phyloP scores from a whole-genome alignment of 2,888 invertebrate species.

The Venusia cambrica region DNA sequence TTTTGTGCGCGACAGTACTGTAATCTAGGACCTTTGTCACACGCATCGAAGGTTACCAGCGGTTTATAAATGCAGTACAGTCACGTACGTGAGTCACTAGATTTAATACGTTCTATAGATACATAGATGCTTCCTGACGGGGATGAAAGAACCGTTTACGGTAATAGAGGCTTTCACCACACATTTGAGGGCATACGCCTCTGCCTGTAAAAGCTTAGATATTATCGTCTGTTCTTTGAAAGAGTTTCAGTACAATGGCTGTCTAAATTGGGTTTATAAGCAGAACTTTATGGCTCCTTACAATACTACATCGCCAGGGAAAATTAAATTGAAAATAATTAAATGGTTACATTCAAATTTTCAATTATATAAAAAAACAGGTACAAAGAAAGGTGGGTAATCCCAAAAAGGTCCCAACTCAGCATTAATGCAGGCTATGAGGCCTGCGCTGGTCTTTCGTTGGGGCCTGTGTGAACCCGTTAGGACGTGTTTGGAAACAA shows the following conservation, averaged over 20 bases:
- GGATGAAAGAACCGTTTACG: slow-evolving; percentile 26
- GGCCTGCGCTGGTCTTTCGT: no score
- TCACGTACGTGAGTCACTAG: slow-evolving; percentile 58
- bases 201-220: slow-evolving; percentile 16
- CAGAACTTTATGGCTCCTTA: slow-evolving; percentile 6
- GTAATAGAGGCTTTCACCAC: slow-evolving; percentile 27
- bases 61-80: slow-evolving; percentile 50
- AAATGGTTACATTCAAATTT: no score
- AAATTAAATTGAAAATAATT: no score
- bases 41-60: slow-evolving; percentile 48
- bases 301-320: no score
- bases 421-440: no score
- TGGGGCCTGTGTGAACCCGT: no score
- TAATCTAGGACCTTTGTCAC: slow-evolving; percentile 47
- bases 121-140: slow-evolving; percentile 27
- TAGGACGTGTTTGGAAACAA: no score
- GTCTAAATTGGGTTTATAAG: slow-evolving; percentile 8
- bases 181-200: slow-evolving; percentile 22
- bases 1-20: slow-evolving; percentile 54
- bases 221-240: slow-evolving; percentile 13
- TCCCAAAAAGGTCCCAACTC: no score
- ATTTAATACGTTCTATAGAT: slow-evolving; percentile 24
- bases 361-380: no score
- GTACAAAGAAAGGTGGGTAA: no score
- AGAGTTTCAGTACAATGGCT: slow-evolving; percentile 4